Base-by-base conservation (phyloP, 2,888 invertebrate genomes). In the Mamestra brassicae region DNA sequence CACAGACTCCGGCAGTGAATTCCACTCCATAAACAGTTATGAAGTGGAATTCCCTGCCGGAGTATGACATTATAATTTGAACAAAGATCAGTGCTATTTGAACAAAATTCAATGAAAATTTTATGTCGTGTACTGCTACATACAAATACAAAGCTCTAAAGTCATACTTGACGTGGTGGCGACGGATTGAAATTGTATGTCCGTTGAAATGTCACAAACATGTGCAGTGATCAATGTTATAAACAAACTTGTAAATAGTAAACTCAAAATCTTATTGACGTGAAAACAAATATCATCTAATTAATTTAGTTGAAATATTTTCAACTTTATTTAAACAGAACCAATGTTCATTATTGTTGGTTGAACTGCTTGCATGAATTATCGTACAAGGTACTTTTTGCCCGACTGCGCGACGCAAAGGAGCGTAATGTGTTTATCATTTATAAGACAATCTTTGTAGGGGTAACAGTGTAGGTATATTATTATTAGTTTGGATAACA, bases 161-260 rank as follows among this genome's bases (percentile, higher is more conserved):
- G 26, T 26, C 26, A 26, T 26, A 26, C 26, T 26, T 26, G 26
- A 26, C 26, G 26, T 26, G 26, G 26, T 26, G 26, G 26, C 26
- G 26, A 26, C 26, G 26, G 26, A 26, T 26, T 26, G 15, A 50
- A 50, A 17, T 50, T 5, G 42, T 42, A 7, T 42, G 6, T 17
- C n/a, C 4, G 17, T 36, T 17, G 38, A 38, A 13, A 62, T 13
- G 47, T 57, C n/a, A 42, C 11, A 2, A 15, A 38, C 34, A 50
- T 78, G n/a, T 36, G 6, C 10, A 36, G 26, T 52, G 45, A 52
- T 57, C 50, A 58, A 52, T 52, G n/a, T 38, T 26, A 57, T 45
- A 52, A n/a, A 54, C 34, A n/a, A 79, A 71, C 26, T 45, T 76
- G 58, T 76, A 34, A 74, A 65, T 75, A 74, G 34, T 63, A 47